Evolutionary conservation across 2,797 vertebrate species (phyloP), one percentile per base, ranked within the genome.

Genomic region (Podarcis siculus): DNA sequence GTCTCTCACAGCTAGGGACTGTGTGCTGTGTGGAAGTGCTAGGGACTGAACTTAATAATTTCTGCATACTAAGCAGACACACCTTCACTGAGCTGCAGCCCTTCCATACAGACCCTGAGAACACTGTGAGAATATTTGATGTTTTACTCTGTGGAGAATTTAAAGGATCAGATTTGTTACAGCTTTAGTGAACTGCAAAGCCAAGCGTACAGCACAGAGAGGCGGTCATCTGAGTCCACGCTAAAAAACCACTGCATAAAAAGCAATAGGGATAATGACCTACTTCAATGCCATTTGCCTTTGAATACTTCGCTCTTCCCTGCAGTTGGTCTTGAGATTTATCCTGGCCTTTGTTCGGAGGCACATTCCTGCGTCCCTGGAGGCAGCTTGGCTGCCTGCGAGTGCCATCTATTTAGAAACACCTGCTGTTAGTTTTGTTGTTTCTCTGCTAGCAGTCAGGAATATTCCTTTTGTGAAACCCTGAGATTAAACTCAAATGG

Each of bases 401-500:
- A 67, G 49, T 12, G 0, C 10, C 67, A 39, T 79, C 83, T 90
- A 86, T 94, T 89, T 92, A 90, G 42, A 84, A 94, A 67, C 67
- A 91, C 67, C 79, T 91, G 79, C 86, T 92, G 72, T 75, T 93
- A 77, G 83, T 66, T 64, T 86, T 86, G 76, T 86, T 90, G 23
- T 90, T 87, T 21, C 90, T 89, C 87, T 89, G 75, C 91, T 80
- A 27, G 88, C 58, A 61, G 86, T 77, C 83, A 67, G 89, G 85
- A 78, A 4, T 86, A 73, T 87, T 92, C n/a, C 64, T 92, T 89
- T 89, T 86, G 79, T 83, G 32, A 37, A 94, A 83, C 87, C 27
- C 4, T 83, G 87, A 88, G 39, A 86, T 90, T 89, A 84, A 93
- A 81, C 10, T 87, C 86, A 89, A 89, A 79, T 6, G 35, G 32